Conservation (phyloP, 2,797 vertebrate species). For the Poecilia picta region DNA sequence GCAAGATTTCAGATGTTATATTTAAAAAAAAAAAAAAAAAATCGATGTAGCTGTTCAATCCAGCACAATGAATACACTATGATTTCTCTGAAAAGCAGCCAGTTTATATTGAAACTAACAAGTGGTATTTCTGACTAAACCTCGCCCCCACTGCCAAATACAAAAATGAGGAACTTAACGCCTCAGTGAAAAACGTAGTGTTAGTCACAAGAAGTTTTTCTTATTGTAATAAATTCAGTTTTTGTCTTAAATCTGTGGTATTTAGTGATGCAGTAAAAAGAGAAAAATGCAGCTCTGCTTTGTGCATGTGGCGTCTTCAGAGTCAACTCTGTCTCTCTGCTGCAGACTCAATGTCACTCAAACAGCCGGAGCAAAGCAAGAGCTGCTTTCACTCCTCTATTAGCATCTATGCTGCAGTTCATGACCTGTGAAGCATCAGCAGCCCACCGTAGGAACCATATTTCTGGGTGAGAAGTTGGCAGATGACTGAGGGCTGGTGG, state of each 20-base stretch:
- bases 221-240: not conserved
- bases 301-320: constrained; percentile 28
- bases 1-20: not conserved
- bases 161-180: constrained; percentile 54
- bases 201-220: not conserved
- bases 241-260: not conserved
- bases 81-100: constrained; percentile 12
- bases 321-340: constrained; percentile 56
- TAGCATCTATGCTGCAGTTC: constrained; percentile 61
- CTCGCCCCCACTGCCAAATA: constrained; percentile 34
- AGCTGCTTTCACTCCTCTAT: constrained; percentile 52
- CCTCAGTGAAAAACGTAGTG: accelerated
- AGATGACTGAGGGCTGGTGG: constrained; percentile 13
- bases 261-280: constrained; percentile 10
- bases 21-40: not conserved
- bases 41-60: not conserved
- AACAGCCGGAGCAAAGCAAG: constrained; percentile 35
- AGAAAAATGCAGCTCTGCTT: constrained; percentile 15
- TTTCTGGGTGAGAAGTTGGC: constrained; percentile 38
- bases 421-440: constrained; percentile 47
- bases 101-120: constrained; percentile 16
- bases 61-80: constrained; percentile 13
- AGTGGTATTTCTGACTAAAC: constrained; percentile 32
- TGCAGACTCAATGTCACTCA: constrained; percentile 68
- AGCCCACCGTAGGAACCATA: constrained; percentile 35